These are phyloP conservation scores for Chaenodraco wilsoni DNA, from an alignment of 2,797 vertebrate genomes.

Conservation along the genomic window DNA sequence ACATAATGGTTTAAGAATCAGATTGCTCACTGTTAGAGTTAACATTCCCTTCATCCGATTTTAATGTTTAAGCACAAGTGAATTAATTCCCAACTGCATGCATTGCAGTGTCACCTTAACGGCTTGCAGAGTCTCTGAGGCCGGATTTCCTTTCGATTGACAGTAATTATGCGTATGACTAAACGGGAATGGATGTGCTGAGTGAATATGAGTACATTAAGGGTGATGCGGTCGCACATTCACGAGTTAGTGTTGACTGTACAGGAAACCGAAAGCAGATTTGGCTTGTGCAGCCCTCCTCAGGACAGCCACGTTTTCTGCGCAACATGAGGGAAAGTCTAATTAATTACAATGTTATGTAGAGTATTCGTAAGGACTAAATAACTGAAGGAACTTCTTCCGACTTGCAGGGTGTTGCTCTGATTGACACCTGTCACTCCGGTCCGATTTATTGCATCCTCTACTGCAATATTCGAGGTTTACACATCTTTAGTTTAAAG, in stretches of 20 bases:
- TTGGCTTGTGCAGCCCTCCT: constrained; percentile 24
- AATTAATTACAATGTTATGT: constrained; percentile 1
- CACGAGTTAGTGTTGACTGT: constrained; percentile 40
- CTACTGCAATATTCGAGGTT: not conserved
- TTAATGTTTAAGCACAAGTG: constrained; percentile 39
- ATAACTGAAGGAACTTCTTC: not conserved
- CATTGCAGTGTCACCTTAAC: constrained; percentile 16
- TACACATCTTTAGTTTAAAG: constrained; percentile 10
- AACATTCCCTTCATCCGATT: not conserved
- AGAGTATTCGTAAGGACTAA: not conserved
- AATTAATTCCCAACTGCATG: constrained; percentile 19
- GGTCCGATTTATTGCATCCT: constrained; percentile 4
- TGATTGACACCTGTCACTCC: constrained; percentile 73
- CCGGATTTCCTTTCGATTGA: constrained; percentile 30
- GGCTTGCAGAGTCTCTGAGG: constrained; percentile 8
- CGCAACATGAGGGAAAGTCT: not conserved
- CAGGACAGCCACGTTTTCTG: constrained; percentile 22
- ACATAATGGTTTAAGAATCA: not conserved
- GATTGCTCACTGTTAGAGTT: not conserved
- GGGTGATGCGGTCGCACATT: constrained; percentile 7
- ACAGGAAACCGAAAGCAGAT: constrained; percentile 57
- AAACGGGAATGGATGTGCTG: constrained; percentile 27
- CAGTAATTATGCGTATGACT: constrained; percentile 38
- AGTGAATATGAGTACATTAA: constrained; percentile 23
- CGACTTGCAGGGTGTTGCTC: constrained; percentile 12